A percentile compares a stretch with the other conserved stretches of the same genome.
Evolutionary conservation across 1,140 invertebrate species (phyloP).

Genomic region (Caenorhabditis brenneri): DNA sequence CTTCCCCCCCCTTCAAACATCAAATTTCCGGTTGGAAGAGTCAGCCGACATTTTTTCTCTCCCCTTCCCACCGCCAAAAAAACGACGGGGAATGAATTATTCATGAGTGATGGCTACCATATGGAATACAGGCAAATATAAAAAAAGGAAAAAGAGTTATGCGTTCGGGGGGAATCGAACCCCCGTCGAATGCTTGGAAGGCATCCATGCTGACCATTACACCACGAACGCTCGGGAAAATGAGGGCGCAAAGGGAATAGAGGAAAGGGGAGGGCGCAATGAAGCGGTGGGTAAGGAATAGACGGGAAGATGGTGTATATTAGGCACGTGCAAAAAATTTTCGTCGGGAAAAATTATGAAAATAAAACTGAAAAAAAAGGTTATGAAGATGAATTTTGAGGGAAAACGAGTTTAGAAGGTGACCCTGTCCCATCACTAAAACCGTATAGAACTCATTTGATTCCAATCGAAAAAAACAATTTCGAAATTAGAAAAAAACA

Average conservation of each 20-base stretch:
- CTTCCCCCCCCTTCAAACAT: not conserved
- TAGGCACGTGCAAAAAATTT: no score
- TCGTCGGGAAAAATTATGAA: no score
- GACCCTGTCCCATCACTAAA: no score
- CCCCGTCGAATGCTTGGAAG: conserved; percentile 44
- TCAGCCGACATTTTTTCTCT: not conserved
- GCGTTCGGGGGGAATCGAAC: conserved; percentile 32
- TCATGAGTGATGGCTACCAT: not conserved
- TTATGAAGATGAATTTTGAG: no score
- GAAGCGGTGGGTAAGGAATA: not conserved
- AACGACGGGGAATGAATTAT: conserved; percentile 5
- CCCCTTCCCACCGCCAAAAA: not conserved
- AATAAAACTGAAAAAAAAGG: no score
- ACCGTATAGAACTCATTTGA: no score
- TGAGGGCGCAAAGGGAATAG: not conserved
- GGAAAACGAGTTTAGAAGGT: no score
- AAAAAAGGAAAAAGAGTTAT: not conserved
- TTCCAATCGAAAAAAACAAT: no score
- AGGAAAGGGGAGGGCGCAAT: not conserved
- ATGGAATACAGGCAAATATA: not conserved
- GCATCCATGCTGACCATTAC: conserved; percentile 48
- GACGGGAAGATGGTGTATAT: not conserved
- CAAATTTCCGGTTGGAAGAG: conserved; percentile 32
- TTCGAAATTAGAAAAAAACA: not conserved
- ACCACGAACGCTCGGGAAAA: not conserved